These are phyloP conservation scores for Lytechinus pictus DNA, from an alignment of 35 echinoderm and acorn worm species.

Conservation along the genomic window DNA sequence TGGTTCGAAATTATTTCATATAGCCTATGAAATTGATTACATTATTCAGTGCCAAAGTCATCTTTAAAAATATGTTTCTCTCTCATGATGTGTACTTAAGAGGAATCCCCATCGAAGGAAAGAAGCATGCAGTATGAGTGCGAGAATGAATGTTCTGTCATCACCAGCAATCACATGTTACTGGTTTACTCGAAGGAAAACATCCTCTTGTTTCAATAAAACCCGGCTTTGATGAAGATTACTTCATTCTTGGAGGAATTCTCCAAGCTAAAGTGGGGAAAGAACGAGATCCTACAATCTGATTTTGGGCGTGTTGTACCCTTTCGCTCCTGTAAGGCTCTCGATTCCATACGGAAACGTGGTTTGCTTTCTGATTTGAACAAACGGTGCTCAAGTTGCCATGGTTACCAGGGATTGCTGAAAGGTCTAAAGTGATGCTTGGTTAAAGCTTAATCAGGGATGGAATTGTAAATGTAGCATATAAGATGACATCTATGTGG, in stretches of 20 bases:
- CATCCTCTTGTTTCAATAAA: slow-evolving; percentile 12
- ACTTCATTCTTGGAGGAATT: not conserved
- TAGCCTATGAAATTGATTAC: too few relatives aligned
- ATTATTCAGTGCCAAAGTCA: too few relatives aligned
- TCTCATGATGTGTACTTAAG: too few relatives aligned
- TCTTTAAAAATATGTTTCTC: too few relatives aligned
- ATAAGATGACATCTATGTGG: not conserved
- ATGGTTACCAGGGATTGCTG: not conserved
- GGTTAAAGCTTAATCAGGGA: slow-evolving; percentile 2
- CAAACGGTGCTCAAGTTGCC: not conserved
- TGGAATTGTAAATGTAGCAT: not conserved
- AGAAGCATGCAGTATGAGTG: not conserved
- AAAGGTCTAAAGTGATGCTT: not conserved
- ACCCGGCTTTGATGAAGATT: not conserved
- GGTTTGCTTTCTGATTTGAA: not conserved
- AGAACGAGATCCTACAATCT: too few relatives aligned
- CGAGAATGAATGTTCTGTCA: slow-evolving; percentile 1
- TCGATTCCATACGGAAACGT: not conserved
- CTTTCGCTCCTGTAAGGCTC: not conserved
- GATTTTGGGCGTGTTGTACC: not conserved
- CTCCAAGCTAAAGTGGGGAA: not conserved
- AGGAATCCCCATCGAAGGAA: not conserved
- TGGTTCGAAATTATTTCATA: too few relatives aligned
- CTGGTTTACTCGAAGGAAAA: not conserved
- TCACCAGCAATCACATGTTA: not conserved